A percentile compares a stretch with the other conserved stretches of the same genome.
Evolutionary conservation across 2,888 invertebrate species (phyloP).

Genomic region (Plusia festucae): DNA sequence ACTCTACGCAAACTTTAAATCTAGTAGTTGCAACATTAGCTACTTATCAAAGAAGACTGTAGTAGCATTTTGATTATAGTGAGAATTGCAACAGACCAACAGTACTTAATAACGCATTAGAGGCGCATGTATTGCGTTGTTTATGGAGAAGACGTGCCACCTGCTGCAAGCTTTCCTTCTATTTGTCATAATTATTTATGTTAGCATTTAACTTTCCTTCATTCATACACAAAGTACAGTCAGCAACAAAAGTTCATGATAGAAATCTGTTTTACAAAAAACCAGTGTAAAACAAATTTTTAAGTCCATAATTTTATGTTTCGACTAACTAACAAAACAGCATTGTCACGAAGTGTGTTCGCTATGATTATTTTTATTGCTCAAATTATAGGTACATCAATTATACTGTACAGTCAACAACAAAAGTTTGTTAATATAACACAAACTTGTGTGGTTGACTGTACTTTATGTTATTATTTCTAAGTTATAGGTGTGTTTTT

Average conservation of each 20-base stretch:
- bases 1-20: neutral
- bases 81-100: slow-evolving; percentile 26
- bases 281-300: no score
- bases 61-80: slow-evolving; percentile 39
- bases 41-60: slow-evolving; percentile 30
- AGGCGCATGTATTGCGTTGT: slow-evolving; percentile 24
- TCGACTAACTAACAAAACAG: no score
- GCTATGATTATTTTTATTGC: no score
- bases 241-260: no score
- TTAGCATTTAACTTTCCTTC: neutral
- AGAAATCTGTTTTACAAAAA: no score
- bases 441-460: no score
- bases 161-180: slow-evolving; percentile 14
- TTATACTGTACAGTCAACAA: no score
- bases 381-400: no score
- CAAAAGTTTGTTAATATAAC: no score
- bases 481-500: neutral
- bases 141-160: slow-evolving; percentile 14
- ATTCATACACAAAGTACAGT: neutral
- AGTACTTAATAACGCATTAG: slow-evolving; percentile 52
- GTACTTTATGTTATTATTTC: neutral
- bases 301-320: no score
- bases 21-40: slow-evolving; percentile 27
- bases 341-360: no score
- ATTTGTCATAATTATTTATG: neutral